Percentiles rank a stretch among this genome's conserved stretches.
Conservation (phyloP, 2,888 invertebrate species). For the Cosmia pyralina region DNA sequence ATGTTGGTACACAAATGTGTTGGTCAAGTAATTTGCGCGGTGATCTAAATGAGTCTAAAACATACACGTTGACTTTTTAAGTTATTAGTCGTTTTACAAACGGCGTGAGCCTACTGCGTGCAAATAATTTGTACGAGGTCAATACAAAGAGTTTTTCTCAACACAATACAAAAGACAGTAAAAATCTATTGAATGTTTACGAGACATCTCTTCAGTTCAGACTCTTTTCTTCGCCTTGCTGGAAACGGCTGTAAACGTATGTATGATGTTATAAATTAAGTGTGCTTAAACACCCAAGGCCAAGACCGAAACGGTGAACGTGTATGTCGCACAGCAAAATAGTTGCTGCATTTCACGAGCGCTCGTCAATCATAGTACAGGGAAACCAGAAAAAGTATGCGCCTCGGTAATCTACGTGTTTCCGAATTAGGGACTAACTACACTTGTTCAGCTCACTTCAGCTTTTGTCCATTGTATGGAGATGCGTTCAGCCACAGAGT, state of each 20-base stretch:
- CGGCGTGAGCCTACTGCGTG: background rate
- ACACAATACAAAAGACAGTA: background rate
- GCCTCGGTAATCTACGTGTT: background rate
- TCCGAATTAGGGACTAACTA: background rate
- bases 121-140: background rate
- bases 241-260: background rate
- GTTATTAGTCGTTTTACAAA: background rate
- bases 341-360: slow-evolving; percentile 24
- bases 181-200: background rate
- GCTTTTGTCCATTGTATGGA: too few species aligned
- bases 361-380: background rate
- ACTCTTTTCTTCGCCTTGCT: background rate
- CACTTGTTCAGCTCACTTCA: too few species aligned
- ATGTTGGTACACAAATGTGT: background rate
- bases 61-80: slow-evolving; percentile 14
- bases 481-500: too few species aligned
- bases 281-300: background rate
- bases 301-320: slow-evolving; percentile 1
- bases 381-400: background rate
- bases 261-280: background rate
- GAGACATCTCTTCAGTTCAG: too few species aligned
- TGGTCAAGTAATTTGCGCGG: background rate
- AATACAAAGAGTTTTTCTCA: background rate
- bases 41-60: slow-evolving; percentile 6
- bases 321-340: slow-evolving; percentile 14